Evolutionary conservation across 1,140 invertebrate species (phyloP).

Genomic region (Campoletis sonorensis): DNA sequence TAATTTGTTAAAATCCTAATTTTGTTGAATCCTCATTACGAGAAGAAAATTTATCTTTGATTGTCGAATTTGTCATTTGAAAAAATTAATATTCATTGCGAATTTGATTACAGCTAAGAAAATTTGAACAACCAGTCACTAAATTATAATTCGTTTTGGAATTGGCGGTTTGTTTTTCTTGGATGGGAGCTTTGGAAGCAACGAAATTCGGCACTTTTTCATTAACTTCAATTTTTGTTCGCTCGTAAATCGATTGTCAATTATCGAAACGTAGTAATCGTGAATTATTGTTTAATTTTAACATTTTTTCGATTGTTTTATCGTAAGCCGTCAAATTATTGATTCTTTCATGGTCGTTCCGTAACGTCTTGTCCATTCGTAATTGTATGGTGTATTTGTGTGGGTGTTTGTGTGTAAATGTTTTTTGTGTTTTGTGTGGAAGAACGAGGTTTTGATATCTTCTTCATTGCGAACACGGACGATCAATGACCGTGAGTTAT

Average conservation of each 20-base stretch:
- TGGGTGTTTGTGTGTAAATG: background rate
- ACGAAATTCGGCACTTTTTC: slow-evolving; percentile 52
- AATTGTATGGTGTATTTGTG: background rate
- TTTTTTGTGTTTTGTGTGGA: slow-evolving; percentile 26
- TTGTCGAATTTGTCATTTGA: too few relatives aligned
- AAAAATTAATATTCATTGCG: background rate
- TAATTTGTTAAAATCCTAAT: too few relatives aligned
- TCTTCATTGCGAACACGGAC: slow-evolving; percentile 69
- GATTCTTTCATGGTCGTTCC: background rate
- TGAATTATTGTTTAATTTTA: background rate
- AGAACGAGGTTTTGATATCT: slow-evolving; percentile 33
- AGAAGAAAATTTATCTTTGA: too few relatives aligned
- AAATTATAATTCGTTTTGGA: slow-evolving; percentile 11
- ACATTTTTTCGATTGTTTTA: background rate
- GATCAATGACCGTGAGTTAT: slow-evolving; percentile 56
- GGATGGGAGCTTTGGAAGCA: slow-evolving; percentile 24
- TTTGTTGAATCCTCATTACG: too few relatives aligned
- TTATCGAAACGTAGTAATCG: background rate
- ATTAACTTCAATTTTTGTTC: slow-evolving; percentile 36
- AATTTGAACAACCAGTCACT: background rate
- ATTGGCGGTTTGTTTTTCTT: background rate
- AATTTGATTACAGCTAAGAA: background rate
- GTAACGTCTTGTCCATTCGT: background rate
- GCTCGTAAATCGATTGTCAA: slow-evolving; percentile 14
- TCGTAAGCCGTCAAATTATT: background rate